Evolutionary conservation across 2,113 vertebrate genomes (phyloP), one percentile per base, ranked within the genome.

Genomic region (Camelus bactrianus): DNA sequence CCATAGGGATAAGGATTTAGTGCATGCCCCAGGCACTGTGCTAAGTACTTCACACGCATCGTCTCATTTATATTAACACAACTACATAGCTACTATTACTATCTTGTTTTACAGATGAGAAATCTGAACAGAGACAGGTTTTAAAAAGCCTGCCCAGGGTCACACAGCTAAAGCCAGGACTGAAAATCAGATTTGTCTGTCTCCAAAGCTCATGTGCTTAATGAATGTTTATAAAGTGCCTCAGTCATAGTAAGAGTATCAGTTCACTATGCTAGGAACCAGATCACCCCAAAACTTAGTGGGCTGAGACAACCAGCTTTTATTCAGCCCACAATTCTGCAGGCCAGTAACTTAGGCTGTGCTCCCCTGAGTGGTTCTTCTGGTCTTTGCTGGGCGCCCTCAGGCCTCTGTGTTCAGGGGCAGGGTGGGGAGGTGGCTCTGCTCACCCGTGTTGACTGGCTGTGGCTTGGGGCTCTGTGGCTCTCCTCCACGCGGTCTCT

Each of bases 41-140:
- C 38, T 64, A 30, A 77, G 35, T 35, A 62, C 67, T 46, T 60
- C 56, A 32, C 26, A 46, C 15, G 32, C 24, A 3, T 32, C 14
- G 46, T 85, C 73, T 58, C 48, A 42, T 35, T 77, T 77, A 28
- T 79, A 19, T 84, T 58, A 81, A 58, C 70, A 85, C 82, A 94
- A 56, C 11, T 58, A 54, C 15, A 3, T 30, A 80, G 64, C 4
- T 50, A 76, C 30, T 76, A 16, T 54, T 28, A 87, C 58, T 90
- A 64, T 19, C 67, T 17, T 60, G 95, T 62, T 90, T 96, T 38
- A 58, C 32, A 54, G 70, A 38, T 56, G 65, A 84, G 79, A 83
- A 76, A 65, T 70, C 46, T 54, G 42, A 52, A 79, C 52, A 83
- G 9, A 42, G 22, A 84, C 4, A 28, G 50, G 58, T 90, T 22